These are phyloP conservation scores for Laspeyria flexula DNA, from an alignment of 2,888 invertebrate genomes.

Conservation along the genomic window DNA sequence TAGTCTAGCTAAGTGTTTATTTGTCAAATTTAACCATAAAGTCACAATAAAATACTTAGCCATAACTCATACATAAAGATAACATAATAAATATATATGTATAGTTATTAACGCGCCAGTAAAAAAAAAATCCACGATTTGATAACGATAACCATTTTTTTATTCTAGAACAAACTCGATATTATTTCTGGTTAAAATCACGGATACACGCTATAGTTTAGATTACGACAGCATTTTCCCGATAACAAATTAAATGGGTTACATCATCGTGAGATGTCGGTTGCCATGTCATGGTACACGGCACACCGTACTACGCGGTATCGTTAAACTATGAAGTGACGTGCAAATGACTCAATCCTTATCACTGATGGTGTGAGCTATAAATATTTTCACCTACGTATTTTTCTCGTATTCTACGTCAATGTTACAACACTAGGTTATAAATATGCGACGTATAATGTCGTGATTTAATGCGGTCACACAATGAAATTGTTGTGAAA, in stretches of 20 bases:
- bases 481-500: constrained; percentile 30
- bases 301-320: constrained; percentile 16
- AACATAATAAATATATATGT: no score
- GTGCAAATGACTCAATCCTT: constrained; percentile 53
- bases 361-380: constrained; percentile 42
- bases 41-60: no score
- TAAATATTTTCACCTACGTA: constrained; percentile 42
- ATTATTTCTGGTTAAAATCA: not conserved
- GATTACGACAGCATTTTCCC: not conserved
- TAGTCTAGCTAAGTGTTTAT: no score
- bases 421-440: constrained; percentile 39
- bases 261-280: constrained; percentile 13
- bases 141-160: no score
- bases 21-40: no score
- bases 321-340: constrained; percentile 43
- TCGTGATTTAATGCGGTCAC: constrained; percentile 32
- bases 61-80: no score
- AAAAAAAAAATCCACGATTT: no score
- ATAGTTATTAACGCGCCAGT: no score
- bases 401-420: constrained; percentile 44
- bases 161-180: no score
- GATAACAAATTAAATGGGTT: not conserved
- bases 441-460: constrained; percentile 26
- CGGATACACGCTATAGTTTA: not conserved
- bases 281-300: constrained; percentile 21